Conservation (phyloP, 2,888 invertebrate species). For the Leucophora obtusa region DNA sequence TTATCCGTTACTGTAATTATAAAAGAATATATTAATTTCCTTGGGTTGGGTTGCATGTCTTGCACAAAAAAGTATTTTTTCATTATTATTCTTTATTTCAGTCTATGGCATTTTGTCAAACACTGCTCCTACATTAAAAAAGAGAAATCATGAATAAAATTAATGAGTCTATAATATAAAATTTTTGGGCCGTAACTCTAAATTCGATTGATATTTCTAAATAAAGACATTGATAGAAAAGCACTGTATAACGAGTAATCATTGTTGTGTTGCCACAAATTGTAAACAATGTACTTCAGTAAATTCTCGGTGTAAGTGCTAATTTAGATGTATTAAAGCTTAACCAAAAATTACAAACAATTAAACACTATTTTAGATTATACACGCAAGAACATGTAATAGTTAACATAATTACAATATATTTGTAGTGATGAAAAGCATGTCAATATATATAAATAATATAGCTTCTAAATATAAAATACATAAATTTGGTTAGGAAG, state of each 20-base stretch:
- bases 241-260: neutral
- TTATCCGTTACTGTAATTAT: neutral
- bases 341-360: neutral
- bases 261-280: neutral
- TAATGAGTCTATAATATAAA: neutral
- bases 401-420: too few species aligned
- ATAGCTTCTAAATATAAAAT: too few species aligned
- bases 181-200: neutral
- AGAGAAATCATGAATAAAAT: neutral
- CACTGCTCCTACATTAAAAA: neutral
- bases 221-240: neutral
- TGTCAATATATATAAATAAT: too few species aligned
- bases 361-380: neutral
- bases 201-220: neutral
- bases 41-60: neutral
- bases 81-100: too few species aligned
- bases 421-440: too few species aligned
- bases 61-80: neutral
- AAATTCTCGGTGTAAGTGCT: neutral
- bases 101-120: too few species aligned
- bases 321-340: constrained; percentile 12
- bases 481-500: too few species aligned
- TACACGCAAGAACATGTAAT: neutral
- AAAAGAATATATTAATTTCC: neutral
- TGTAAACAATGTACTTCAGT: constrained; percentile 25